Evolutionary conservation across 2,888 invertebrate species (phyloP).

Genomic region (Helicoverpa assulta): DNA sequence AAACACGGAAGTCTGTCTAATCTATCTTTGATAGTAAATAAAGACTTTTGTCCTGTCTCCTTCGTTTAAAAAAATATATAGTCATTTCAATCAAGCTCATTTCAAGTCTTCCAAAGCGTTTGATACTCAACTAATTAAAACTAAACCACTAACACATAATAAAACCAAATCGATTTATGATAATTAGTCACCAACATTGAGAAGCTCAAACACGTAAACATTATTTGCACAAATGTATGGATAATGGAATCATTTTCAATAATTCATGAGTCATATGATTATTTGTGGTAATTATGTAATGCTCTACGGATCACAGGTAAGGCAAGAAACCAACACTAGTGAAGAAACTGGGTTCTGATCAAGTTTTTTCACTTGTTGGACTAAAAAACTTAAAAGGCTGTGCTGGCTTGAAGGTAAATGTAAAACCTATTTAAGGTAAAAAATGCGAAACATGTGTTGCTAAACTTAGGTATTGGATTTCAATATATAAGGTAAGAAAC

Average conservation of each 20-base stretch:
- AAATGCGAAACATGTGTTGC: constrained; percentile 10
- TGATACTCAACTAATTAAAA: background rate
- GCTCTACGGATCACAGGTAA: constrained; percentile 25
- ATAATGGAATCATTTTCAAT: constrained; percentile 38
- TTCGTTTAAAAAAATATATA: background rate
- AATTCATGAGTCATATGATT: constrained; percentile 53
- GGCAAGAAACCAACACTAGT: constrained; percentile 12
- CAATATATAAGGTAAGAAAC: background rate
- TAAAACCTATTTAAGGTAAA: constrained; percentile 19
- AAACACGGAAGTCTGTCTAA: too few species aligned
- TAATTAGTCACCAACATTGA: constrained; percentile 25
- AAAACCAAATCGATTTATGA: constrained; percentile 19
- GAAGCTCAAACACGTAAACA: constrained; percentile 18
- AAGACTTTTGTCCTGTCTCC: too few species aligned
- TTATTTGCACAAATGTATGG: constrained; percentile 54
- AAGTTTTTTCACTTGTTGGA: constrained; percentile 24
- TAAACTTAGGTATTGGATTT: background rate
- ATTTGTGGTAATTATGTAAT: constrained; percentile 56
- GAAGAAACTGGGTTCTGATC: constrained; percentile 18
- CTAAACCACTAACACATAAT: background rate
- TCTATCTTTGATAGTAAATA: too few species aligned
- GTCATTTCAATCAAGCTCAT: background rate
- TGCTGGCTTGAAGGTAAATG: constrained; percentile 14
- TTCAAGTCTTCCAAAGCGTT: background rate
- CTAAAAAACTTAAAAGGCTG: constrained; percentile 19